Conservation (phyloP, 2,797 vertebrate genomes). For the Catostomus latipinnis region DNA sequence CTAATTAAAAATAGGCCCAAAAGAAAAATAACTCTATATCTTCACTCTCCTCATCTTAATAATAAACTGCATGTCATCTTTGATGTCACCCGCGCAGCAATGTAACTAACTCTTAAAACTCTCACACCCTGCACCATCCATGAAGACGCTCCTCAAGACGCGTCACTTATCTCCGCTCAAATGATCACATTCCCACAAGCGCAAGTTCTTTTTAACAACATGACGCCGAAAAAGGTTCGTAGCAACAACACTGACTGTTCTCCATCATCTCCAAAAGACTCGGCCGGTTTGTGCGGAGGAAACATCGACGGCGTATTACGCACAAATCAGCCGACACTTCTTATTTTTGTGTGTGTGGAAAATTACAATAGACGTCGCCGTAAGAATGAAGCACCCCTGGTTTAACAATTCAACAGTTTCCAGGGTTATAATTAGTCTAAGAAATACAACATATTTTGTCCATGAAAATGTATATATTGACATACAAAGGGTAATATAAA, state of each 20-base stretch:
- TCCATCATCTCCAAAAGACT: not conserved
- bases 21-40: not conserved
- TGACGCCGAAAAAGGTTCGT: not conserved
- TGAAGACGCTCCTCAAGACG: slow-evolving; percentile 31
- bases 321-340: slow-evolving; percentile 68
- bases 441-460: slow-evolving; percentile 14
- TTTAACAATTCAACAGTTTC: slow-evolving; percentile 1
- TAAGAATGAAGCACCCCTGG: slow-evolving; percentile 52
- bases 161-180: slow-evolving; percentile 31
- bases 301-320: slow-evolving; percentile 37
- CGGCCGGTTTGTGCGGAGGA: slow-evolving; percentile 4
- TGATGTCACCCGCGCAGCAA: not conserved
- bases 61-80: not conserved
- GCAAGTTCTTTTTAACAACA: not conserved
- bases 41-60: not conserved
- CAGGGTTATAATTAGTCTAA: not conserved
- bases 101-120: slow-evolving; percentile 10
- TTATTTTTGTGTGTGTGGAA: slow-evolving; percentile 62
- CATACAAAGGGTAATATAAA: not conserved
- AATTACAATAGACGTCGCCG: slow-evolving; percentile 74
- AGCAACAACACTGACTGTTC: not conserved
- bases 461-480: slow-evolving; percentile 5
- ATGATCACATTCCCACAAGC: slow-evolving; percentile 10
- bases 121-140: slow-evolving; percentile 17
- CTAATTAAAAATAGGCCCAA: not conserved